Base-by-base conservation (phyloP, 2,113 vertebrate species). In the Rhinolophus sinicus region DNA sequence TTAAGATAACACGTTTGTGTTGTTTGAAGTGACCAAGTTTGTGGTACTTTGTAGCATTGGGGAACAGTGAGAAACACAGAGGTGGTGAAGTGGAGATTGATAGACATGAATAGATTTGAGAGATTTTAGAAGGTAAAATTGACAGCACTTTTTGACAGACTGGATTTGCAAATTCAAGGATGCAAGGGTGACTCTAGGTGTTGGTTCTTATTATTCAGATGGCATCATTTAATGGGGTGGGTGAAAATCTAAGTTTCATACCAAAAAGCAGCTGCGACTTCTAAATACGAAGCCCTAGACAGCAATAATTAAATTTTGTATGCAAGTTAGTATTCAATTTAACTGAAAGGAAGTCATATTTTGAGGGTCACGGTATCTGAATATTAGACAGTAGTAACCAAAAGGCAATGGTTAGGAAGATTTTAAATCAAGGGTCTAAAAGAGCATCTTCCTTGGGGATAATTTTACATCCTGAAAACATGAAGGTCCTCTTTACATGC, bases 221-320 rank as follows among this genome's bases (percentile, higher is more conserved):
- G 64, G 38, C 10, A 26, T 56, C 30, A 35, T 56, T 52, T 67
- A 24, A 70, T 3, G 13, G 54, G 1, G 0, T 64, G 76, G n/a
- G 8, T 38, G 5, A 70, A 38, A 47, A 73, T 56, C 33, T 90
- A 54, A 35, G 60, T 86, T 95, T 93, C 40, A 47, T 76, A 67
- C n/a, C 1, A 11, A 73, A 92, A 75, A 44, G 47, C 65, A 93
- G 64, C 73, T 10, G 19, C 21, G 6, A 15, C 33, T 86, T 82
- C 30, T 82, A 35, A 90, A 35, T 80, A 60, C 15, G 50, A 90
- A 13, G 7, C 21, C 30, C 50, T 40, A 44, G 50, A 35, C 22
- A 86, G 86, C 18, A 89, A 28, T 80, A 89, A 86, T 97, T 33
- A 83, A 87, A 85, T 65, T 92, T 81, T 47, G 56, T 62, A 56